Conservation (phyloP, 2,888 invertebrate genomes). For the Drosophila peninsularis region DNA sequence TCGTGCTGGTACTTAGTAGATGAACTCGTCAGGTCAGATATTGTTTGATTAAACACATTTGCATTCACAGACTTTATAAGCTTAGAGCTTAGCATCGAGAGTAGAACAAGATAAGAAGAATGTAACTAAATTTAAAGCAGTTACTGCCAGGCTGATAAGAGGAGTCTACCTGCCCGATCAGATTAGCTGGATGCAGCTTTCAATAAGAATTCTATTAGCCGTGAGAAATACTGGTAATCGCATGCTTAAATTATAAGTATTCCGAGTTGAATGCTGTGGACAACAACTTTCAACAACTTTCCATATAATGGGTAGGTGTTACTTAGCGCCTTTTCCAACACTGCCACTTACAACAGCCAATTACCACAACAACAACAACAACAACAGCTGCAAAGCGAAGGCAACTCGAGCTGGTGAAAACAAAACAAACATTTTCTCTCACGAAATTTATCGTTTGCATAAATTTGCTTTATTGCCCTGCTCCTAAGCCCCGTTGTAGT, state of each 20-base stretch:
- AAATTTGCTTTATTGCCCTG: constrained; percentile 82
- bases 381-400: constrained; percentile 9
- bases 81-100: background rate
- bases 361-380: constrained; percentile 28
- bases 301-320: constrained; percentile 55
- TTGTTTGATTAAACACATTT: constrained; percentile 45
- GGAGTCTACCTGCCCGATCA: background rate
- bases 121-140: background rate
- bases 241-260: constrained; percentile 5
- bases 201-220: background rate
- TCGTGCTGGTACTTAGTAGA: constrained; percentile 19
- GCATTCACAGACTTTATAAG: background rate
- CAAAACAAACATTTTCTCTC: constrained; percentile 78
- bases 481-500: constrained; percentile 51
- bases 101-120: background rate
- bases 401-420: constrained; percentile 51
- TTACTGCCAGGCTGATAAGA: background rate
- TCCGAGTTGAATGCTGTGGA: constrained; percentile 4
- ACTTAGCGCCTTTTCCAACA: constrained; percentile 67
- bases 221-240: background rate
- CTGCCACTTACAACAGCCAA: constrained; percentile 42
- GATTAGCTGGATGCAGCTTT: background rate
- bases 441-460: constrained; percentile 83
- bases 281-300: constrained; percentile 36
- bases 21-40: constrained; percentile 53